Evolutionary conservation across 1,140 invertebrate genomes (phyloP), one percentile per base, ranked within the genome.

Genomic region (Lethrus apterus): DNA sequence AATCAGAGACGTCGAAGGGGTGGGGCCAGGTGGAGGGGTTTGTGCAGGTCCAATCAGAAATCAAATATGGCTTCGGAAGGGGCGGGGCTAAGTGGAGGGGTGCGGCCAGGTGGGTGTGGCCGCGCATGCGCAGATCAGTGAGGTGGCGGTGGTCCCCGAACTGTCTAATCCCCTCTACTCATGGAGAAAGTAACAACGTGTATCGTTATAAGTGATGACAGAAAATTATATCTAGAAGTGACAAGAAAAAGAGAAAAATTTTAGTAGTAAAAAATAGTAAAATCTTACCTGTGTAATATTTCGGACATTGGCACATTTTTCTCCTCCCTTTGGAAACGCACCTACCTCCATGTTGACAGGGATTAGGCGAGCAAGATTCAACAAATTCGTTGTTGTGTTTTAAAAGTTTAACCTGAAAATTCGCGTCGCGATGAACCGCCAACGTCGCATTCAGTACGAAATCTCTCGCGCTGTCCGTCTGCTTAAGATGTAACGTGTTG

Each of bases 321-420:
- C 65, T 67, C 14, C 64, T 68, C 31, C 65, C 72, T 2, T 70
- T 65, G 0, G 63, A 64, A 0, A 76, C 62, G 54, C 84, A 86
- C 45, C 71, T 72, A 1, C 82, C 83, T 2, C 71, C 75, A 56
- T 83, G 74, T 23, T 75, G 63, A 56, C 84, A 86, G 1, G 82
- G 81, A 61, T 83, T 81, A 0, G 81, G 83, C 3, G 69, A 65
- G 55, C 84, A 86, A 0, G 74, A 75, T 47, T 81, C 79, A 20
- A 83, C 67, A 0, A 67, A 67, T 5, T 75, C 73, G 7, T 74
- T 70, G 1, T 71, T 65, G 7, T 72, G 65, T 24, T 72, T 65
- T 8, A 79, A 57, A 19, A 81, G 60, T 61, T 82, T 82, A 34
- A 60, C 68, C 55, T 75, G 77, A 58, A 75, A 80, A 19, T 73